Evolutionary conservation across 2,888 invertebrate genomes (phyloP), one percentile per base, ranked within the genome.

Genomic region (Tholera decimalis): DNA sequence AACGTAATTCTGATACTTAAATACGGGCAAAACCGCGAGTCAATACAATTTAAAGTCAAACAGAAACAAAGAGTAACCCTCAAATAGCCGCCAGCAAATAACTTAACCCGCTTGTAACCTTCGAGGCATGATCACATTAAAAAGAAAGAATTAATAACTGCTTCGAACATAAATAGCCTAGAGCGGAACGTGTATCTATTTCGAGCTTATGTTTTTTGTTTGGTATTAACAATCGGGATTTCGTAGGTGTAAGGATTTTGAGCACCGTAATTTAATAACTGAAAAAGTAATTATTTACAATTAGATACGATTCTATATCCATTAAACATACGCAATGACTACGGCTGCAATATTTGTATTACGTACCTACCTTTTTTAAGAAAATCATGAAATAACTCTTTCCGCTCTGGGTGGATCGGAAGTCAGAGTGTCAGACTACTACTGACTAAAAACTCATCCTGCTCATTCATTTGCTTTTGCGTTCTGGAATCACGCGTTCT

Each of bases 91-190:
- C 53, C 8, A 63, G 77, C 73, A 59, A 39, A 54, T 62, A 76
- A 62, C 58, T 76, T 75, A 62, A 75, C 76, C 66, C 71, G 46
- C 62, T 68, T 76, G 61, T 65, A 51, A 47, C 61, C 58, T 71
- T 33, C 49, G 44, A 62, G 58, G 66, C 46, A 66, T 62, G 55
- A 76, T 75, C 58, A 66, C 39, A 62, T 71, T 76, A 62, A 59
- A 74, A 75, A 73, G 22, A 75, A 66, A 62, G 58, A 74, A 75
- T 61, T 61, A 62, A 71, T 75, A 72, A 59, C 61, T 58, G 72
- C 50, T 61, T 47, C 13, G 33, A 53, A 75, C 76, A 66, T 41
- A 56, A 53, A 72, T 46, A 71, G 58, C 72, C 43, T 30, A 28
- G 6, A 53, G 76, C 26, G 24, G 33, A 57, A 75, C 60, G 60